These are phyloP conservation scores for Kryptolebias marmoratus DNA, from an alignment of 2,113 vertebrate species.

Conservation along the genomic window DNA sequence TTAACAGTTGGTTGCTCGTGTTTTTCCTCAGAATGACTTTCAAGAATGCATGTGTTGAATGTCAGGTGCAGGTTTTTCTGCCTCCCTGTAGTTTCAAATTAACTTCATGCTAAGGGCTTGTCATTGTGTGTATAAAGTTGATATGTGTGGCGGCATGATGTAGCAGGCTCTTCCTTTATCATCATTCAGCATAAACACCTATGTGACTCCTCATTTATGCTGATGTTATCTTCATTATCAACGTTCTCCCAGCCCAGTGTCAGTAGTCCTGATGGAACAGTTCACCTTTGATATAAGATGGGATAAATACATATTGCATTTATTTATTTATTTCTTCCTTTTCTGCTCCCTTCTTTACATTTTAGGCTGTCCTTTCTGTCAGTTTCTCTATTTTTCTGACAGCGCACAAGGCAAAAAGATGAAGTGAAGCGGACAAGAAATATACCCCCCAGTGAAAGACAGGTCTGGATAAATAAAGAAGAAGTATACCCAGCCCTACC, in stretches of 20 bases:
- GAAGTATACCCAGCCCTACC: conserved; percentile 49
- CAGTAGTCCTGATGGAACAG: background rate
- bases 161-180: conserved; percentile 1
- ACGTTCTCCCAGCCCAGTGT: conserved; percentile 1
- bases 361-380: conserved; percentile 8
- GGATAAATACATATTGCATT: background rate
- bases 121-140: background rate
- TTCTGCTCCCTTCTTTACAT: conserved; percentile 22
- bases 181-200: background rate
- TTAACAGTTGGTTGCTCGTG: background rate
- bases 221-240: conserved; percentile 21
- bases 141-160: background rate
- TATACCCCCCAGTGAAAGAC: conserved; percentile 59
- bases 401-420: conserved; percentile 41
- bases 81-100: background rate
- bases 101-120: conserved; percentile 11
- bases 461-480: conserved; percentile 72
- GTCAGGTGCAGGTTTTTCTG: background rate
- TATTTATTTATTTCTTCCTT: background rate
- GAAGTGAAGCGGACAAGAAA: conserved; percentile 61
- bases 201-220: conserved; percentile 13
- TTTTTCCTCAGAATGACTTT: background rate
- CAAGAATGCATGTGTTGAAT: background rate
- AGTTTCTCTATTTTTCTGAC: conserved; percentile 56
- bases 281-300: conserved; percentile 21